Evolutionary conservation across 2,888 invertebrate genomes (phyloP), one percentile per base, ranked within the genome.

Genomic region (Rhaphigaster nebulosa): DNA sequence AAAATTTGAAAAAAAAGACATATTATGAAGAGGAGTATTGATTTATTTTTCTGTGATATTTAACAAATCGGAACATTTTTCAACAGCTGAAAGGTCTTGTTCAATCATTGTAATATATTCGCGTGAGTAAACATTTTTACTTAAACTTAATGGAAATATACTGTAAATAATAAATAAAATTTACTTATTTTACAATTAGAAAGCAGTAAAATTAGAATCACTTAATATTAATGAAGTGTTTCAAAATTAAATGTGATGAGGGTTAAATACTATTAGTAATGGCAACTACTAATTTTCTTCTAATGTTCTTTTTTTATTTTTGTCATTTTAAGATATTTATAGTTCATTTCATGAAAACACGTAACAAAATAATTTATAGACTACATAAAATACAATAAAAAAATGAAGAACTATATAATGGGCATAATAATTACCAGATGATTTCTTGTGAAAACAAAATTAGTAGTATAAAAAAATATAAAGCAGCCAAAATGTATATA

Each of bases 281-380:
- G 60, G 60, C 29, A 65, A 65, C 60, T 65, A 65, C 60, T 29
- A 29, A 29, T 6, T 13, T 65, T 65, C 0, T 2, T 45, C n/a
- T n/a, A n/a, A n/a, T 45, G 45, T 65, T 65, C 65, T 18, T 65
- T 65, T 65, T 29, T 65, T 65, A 65, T 65, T 65, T 65, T 65
- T 29, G 29, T 65, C 65, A 65, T 29, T n/a, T 60, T 60, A 89
- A 89, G n/a, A 89, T 34, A 70, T 26, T 60, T 70, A 38, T 89
- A 65, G 23, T 65, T 89, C 41, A 89, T 41, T 45, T 65, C 26
- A 65, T 45, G n/a, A 38, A 38, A 41, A 26, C 29, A 54, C 18
- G 60, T 65, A 89, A 89, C 89, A 89, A 89, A 65, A 89, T 70
- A 89, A 89, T 89, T 87, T 52, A 52, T 88, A 54, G 34, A 34